These are phyloP conservation scores for Drosophila testacea DNA, from an alignment of 2,888 invertebrate genomes.

Conservation along the genomic window DNA sequence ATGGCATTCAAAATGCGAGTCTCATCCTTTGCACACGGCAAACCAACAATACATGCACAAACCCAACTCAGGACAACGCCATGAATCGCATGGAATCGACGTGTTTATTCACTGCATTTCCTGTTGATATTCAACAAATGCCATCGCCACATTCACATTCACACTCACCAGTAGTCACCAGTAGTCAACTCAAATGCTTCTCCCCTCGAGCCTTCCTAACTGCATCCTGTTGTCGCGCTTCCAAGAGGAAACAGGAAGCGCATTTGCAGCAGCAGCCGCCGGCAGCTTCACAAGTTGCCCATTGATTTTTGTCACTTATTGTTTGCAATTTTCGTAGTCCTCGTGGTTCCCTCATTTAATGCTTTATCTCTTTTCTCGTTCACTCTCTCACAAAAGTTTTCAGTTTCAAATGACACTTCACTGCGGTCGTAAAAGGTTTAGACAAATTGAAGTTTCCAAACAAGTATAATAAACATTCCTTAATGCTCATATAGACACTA, in stretches of 20 bases:
- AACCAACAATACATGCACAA: conserved; percentile 13
- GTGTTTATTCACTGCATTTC: conserved; percentile 81
- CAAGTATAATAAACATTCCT: too few relatives aligned
- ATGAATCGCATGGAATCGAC: conserved; percentile 47
- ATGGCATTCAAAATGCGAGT: conserved; percentile 42
- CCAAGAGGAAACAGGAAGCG: conserved; percentile 71
- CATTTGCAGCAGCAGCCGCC: conserved; percentile 65
- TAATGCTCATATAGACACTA: too few relatives aligned
- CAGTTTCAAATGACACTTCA: background rate
- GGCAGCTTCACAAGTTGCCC: conserved; percentile 55
- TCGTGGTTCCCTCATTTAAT: conserved; percentile 17
- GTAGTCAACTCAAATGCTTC: conserved; percentile 24
- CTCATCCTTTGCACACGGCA: conserved; percentile 32
- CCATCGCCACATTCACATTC: conserved; percentile 32
- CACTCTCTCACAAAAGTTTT: conserved; percentile 20
- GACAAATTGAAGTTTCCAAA: background rate
- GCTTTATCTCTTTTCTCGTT: conserved; percentile 47
- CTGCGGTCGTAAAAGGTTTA: background rate
- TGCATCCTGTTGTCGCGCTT: conserved; percentile 47
- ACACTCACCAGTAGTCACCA: conserved; percentile 3
- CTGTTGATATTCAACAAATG: conserved; percentile 77
- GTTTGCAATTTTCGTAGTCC: conserved; percentile 48
- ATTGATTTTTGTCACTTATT: conserved; percentile 72
- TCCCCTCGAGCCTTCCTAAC: conserved; percentile 30
- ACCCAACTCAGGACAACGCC: conserved; percentile 15